Evolutionary conservation across 1,140 invertebrate species (phyloP).

Genomic region (Harpegnathos saltator): DNA sequence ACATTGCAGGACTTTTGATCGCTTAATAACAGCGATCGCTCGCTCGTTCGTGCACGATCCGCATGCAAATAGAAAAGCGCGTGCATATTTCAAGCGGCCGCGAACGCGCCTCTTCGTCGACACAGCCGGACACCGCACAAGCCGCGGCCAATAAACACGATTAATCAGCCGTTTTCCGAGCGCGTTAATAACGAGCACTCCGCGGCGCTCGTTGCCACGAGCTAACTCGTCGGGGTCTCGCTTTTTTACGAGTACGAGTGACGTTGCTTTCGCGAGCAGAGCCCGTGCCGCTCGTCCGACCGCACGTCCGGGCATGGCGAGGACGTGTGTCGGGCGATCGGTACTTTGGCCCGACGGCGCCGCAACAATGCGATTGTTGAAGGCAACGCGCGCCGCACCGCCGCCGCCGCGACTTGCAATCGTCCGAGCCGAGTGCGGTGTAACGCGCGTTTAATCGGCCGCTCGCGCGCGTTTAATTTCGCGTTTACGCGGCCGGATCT

Average conservation of each 20-base stretch:
- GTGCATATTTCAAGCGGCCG: conserved; percentile 12
- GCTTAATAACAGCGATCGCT: conserved; percentile 29
- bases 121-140: too few species aligned
- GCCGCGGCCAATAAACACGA: conserved; percentile 6
- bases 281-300: too few species aligned
- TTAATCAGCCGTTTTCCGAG: conserved; percentile 14
- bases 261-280: background rate
- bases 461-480: background rate
- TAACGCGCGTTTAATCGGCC: background rate
- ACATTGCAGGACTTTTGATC: conserved; percentile 29
- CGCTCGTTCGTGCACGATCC: background rate
- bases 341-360: too few species aligned
- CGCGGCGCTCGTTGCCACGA: too few species aligned
- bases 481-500: background rate
- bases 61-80: conserved; percentile 29
- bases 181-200: background rate
- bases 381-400: background rate
- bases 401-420: too few species aligned
- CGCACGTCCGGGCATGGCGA: too few species aligned
- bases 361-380: too few species aligned
- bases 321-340: too few species aligned
- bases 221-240: too few species aligned
- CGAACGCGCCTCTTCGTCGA: background rate
- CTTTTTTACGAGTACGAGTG: background rate
- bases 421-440: too few species aligned